Conservation (phyloP, 2,888 invertebrate species). For the Drosophila prolongata region DNA sequence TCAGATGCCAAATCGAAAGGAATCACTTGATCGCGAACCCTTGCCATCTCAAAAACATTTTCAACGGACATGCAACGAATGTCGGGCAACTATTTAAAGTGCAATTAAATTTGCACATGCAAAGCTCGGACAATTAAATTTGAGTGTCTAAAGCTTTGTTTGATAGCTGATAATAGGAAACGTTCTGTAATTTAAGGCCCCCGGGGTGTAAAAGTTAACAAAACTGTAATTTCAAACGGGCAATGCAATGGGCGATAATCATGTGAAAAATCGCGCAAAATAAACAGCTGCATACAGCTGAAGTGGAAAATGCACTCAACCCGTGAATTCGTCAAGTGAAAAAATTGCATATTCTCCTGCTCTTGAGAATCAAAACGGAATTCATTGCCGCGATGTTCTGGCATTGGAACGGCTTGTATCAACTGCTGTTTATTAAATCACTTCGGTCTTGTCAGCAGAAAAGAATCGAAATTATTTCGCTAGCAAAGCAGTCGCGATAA, state of each 20-base stretch:
- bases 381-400: slow-evolving; percentile 19
- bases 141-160: slow-evolving; percentile 32
- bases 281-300: slow-evolving; percentile 28
- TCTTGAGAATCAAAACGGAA: slow-evolving; percentile 20
- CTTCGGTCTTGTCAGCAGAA: slow-evolving; percentile 62
- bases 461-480: slow-evolving; percentile 46
- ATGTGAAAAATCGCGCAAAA: slow-evolving; percentile 70
- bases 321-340: slow-evolving; percentile 6
- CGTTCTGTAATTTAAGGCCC: slow-evolving; percentile 22
- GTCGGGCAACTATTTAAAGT: slow-evolving; percentile 44
- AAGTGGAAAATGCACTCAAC: slow-evolving; percentile 38
- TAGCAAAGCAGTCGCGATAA: slow-evolving; percentile 39
- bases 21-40: slow-evolving; percentile 9
- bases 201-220: slow-evolving; percentile 46
- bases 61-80: slow-evolving; percentile 40
- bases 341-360: neutral
- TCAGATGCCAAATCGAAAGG: slow-evolving; percentile 2
- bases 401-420: slow-evolving; percentile 37
- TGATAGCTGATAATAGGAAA: slow-evolving; percentile 41
- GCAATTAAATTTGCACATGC: slow-evolving; percentile 44
- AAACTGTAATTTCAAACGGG: slow-evolving; percentile 62
- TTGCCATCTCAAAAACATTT: neutral
- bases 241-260: slow-evolving; percentile 43
- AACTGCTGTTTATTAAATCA: slow-evolving; percentile 27
- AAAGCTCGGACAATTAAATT: slow-evolving; percentile 33